Evolutionary conservation across 2,113 vertebrate genomes (phyloP).

Genomic region (Lucifuga dentata): DNA sequence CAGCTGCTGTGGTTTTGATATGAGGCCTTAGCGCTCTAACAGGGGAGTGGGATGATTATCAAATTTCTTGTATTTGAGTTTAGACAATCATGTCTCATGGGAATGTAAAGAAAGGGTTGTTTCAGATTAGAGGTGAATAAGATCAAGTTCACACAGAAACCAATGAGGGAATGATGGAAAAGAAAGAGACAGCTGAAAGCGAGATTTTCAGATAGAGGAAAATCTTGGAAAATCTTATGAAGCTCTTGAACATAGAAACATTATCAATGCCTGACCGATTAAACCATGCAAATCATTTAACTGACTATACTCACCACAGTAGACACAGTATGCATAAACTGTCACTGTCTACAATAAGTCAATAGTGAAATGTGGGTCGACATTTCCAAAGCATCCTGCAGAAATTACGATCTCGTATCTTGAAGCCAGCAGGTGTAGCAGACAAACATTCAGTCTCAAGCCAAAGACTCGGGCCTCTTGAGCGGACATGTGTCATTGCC

Average conservation of each 20-base stretch:
- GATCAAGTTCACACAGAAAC: conserved; percentile 7
- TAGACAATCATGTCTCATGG: conserved; percentile 8
- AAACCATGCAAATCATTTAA: too few relatives aligned
- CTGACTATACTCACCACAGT: conserved; percentile 4
- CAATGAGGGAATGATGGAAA: not conserved
- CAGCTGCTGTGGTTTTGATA: conserved; percentile 38
- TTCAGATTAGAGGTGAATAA: conserved; percentile 22
- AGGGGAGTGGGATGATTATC: conserved; percentile 4
- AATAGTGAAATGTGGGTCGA: not conserved
- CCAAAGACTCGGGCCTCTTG: conserved; percentile 40
- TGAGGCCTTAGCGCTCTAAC: conserved; percentile 30
- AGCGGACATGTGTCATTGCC: conserved; percentile 74
- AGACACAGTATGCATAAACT: not conserved
- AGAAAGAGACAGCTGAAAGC: conserved; percentile 47
- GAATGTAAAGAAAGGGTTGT: not conserved
- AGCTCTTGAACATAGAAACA: conserved; percentile 25
- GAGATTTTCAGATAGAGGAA: not conserved
- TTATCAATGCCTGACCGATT: conserved; percentile 7
- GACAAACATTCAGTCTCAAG: conserved; percentile 60
- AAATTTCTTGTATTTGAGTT: conserved; percentile 35
- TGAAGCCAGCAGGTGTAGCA: conserved; percentile 59
- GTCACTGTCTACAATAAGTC: not conserved
- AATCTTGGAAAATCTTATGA: too few relatives aligned
- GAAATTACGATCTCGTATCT: conserved; percentile 21
- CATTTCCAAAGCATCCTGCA: not conserved